These are phyloP conservation scores for Champsocephalus gunnari DNA, from an alignment of 2,797 vertebrate genomes.

Conservation along the genomic window DNA sequence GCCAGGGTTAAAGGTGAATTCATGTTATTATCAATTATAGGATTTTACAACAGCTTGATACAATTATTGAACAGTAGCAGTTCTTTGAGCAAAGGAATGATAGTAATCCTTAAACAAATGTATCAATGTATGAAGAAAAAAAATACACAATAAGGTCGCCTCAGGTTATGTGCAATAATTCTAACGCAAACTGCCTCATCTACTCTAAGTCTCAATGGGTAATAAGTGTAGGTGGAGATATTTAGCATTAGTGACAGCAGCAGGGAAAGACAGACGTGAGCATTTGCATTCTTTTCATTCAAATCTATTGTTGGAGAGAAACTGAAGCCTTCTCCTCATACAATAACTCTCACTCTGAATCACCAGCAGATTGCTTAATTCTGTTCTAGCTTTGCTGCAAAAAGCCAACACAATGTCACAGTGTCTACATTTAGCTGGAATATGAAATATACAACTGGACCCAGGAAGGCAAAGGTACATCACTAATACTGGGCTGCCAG, in stretches of 20 bases:
- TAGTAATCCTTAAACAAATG: background rate
- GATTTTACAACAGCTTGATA: conserved; percentile 3
- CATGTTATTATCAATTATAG: background rate
- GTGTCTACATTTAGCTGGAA: conserved; percentile 7
- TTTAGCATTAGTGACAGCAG: conserved; percentile 17
- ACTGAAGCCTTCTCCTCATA: background rate
- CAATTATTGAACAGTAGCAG: too few species aligned
- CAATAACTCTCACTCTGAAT: conserved; percentile 7
- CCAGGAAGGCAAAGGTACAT: conserved; percentile 11
- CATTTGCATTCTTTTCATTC: conserved; percentile 15
- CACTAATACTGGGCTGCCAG: conserved; percentile 7
- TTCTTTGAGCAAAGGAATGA: background rate
- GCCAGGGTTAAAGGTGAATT: conserved; percentile 18
- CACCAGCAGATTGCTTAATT: background rate
- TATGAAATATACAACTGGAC: conserved; percentile 14
- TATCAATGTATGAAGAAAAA: background rate
- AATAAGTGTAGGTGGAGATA: conserved; percentile 25
- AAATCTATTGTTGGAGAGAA: conserved; percentile 12
- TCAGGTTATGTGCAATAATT: conserved; percentile 16
- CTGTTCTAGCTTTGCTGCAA: background rate
- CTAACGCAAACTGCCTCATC: conserved; percentile 17
- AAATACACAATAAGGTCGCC: too few species aligned
- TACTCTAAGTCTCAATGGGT: conserved; percentile 5
- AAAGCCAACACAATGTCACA: conserved; percentile 4
- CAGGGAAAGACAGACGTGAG: conserved; percentile 14